Evolutionary conservation across 1,140 invertebrate species (phyloP), one percentile per base, ranked within the genome.

Genomic region (Zaprionus vittiger): DNA sequence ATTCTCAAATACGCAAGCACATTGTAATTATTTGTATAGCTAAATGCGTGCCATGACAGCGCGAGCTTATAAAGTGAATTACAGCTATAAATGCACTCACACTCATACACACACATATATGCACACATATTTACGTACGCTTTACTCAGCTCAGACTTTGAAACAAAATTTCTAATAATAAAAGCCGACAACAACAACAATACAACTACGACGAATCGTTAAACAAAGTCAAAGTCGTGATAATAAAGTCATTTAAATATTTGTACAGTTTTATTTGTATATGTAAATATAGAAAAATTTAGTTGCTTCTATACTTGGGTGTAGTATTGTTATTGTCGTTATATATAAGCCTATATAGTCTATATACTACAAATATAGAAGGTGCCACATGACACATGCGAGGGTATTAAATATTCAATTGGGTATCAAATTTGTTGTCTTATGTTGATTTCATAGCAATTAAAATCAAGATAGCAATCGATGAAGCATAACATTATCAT

Each of bases 151-250:
- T 26, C 55, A 52, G 44, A 60, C 41, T 41, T 68, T 73, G 55
- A 64, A 67, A 47, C 63, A 52, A 37, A 52, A 73, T 52, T 34
- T 44, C 41, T 67, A 59, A 67, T 67, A 60, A 57, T 73, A 68
- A 69, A 74, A 49, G 12, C 14, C 37, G 52, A 69, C 44, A 67
- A 38, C 49, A 20, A 22, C 28, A 9, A 31, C 28, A 2, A 41
- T n/a, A n/a, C 38, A 6, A n/a, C 15, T 2, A 41, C 38, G 4
- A 47, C 41, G 38, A 62, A 69, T 47, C 44, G 54, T 59, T 75
- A 63, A 75, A 64, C 67, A 75, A 70, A 75, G 66, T 68, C 71
- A 74, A 75, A 71, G 56, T 75, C 73, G 67, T 71, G 73, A 59
- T 71, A 64, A 64, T 75, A 64, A 59, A 70, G 34, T 17, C 41